Percentiles rank a stretch among this genome's conserved stretches.
These are phyloP conservation scores for Helarctos malayanus DNA, from an alignment of 2,797 vertebrate genomes.

Conservation along the genomic window DNA sequence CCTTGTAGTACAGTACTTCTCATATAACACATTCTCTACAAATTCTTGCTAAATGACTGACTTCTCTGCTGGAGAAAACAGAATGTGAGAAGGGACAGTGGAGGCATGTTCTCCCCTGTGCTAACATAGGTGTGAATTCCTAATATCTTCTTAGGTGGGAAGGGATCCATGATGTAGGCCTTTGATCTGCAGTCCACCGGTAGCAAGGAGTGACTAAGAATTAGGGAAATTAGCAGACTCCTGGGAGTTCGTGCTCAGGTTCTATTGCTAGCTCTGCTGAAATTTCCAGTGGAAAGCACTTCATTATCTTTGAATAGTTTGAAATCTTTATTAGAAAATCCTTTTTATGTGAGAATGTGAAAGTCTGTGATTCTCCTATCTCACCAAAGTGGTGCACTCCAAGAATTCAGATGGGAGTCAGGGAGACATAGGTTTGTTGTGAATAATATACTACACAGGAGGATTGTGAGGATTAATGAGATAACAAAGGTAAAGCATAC, in stretches of 20 bases:
- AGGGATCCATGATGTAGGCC: not conserved
- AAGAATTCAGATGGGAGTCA: not conserved
- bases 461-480: not conserved
- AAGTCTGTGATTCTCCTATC: slow-evolving; percentile 1
- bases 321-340: slow-evolving; percentile 27
- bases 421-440: not conserved
- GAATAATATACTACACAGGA: not conserved
- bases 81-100: not conserved
- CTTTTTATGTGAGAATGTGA: not conserved
- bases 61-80: not conserved
- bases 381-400: not conserved
- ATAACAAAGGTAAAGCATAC: not conserved
- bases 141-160: not conserved
- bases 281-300: not conserved
- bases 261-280: slow-evolving; percentile 6
- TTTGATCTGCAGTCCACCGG: not conserved
- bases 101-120: not conserved
- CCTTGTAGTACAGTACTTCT: not conserved
- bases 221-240: not conserved
- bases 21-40: not conserved
- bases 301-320: not conserved
- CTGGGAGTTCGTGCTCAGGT: not conserved
- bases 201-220: not conserved
- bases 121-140: not conserved
- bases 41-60: not conserved